Evolutionary conservation across 2,113 vertebrate species (phyloP), one percentile per base, ranked within the genome.

Genomic region (Edolisoma coerulescens): DNA sequence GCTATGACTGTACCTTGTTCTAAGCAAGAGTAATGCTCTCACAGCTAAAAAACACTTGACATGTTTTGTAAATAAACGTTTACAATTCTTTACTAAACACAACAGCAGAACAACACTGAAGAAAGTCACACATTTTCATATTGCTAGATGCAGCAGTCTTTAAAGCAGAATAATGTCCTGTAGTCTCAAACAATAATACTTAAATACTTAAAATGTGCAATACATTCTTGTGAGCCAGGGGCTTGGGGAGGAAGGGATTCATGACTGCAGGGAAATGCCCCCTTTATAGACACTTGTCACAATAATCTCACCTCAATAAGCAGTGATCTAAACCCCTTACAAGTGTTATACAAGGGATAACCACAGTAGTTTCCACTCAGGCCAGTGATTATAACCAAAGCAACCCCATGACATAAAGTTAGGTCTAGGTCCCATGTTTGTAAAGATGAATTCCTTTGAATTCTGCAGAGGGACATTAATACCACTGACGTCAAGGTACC

Each of bases 261-360:
- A 22, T 12, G 49, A 20, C 6, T 49, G 20, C 56, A 57, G 35
- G 24, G 41, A 60, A 80, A 56, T 30, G 7, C 7, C 16, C 3
- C 5, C 39, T 19, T 59, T 0, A 0, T 15, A n/a, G n/a, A 47
- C 1, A 11, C n/a, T 16, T 6, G 4, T 21, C 16, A 28, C 12
- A 79, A 69, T 22, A 87, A 69, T 16, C 16, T 13, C 24, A n/a
- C 1, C 1, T 45, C 33, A 86, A 69, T 41, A 79, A 53, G 24
- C 15, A 53, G 44, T 0, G 2, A 61, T 15, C 45, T 21, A 59
- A 47, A 77, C 10, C 22, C 21, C 30, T 35, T 24, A 61, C 5
- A 63, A 30, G 17, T 4, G 1, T 10, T 49, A n/a, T 10, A 41
- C 9, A 61, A 30, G 32, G n/a, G 11, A 59, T 11, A 57, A 54